A percentile compares a stretch with the other conserved stretches of the same genome.
These are phyloP conservation scores for Amblyopsis hoosieri DNA, from an alignment of 2,797 vertebrate species.

Conservation along the genomic window DNA sequence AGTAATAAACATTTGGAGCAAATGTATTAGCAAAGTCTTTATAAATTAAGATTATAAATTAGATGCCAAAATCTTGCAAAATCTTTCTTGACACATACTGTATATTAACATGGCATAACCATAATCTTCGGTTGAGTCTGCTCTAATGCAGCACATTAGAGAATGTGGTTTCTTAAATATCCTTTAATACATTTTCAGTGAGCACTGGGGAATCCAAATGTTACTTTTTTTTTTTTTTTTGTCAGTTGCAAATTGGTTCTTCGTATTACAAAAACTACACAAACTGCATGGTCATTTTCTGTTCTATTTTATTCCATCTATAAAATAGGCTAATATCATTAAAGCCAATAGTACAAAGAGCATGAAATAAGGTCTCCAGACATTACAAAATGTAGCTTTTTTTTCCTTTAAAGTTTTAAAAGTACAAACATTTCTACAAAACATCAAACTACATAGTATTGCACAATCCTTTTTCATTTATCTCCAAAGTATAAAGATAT, in stretches of 20 bases:
- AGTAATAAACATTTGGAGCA: slow-evolving; percentile 5
- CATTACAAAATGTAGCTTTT: slow-evolving; percentile 75
- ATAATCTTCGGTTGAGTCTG: too few relatives aligned
- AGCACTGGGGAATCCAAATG: too few relatives aligned
- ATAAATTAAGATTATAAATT: neutral
- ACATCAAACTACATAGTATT: slow-evolving; percentile 94
- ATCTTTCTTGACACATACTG: neutral
- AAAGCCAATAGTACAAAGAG: slow-evolving; percentile 80
- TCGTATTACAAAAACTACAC: neutral
- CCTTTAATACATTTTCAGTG: too few relatives aligned
- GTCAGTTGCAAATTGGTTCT: too few relatives aligned
- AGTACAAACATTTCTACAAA: slow-evolving; percentile 94
- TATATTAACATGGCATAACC: neutral
- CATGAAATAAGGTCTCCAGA: slow-evolving; percentile 73
- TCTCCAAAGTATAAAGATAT: slow-evolving; percentile 89
- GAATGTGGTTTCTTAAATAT: too few relatives aligned
- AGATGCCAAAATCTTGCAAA: neutral
- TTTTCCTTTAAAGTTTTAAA: slow-evolving; percentile 76
- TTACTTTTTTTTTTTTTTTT: too few relatives aligned
- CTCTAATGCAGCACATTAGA: too few relatives aligned
- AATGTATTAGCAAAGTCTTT: neutral
- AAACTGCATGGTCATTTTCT: slow-evolving; percentile 39
- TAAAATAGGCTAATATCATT: slow-evolving; percentile 77
- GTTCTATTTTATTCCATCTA: slow-evolving; percentile 77
- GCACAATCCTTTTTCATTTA: slow-evolving; percentile 92